Percentiles rank a stretch among this genome's conserved stretches.
Conservation (phyloP, 2,113 vertebrate genomes). For the Ranitomeya imitator region DNA sequence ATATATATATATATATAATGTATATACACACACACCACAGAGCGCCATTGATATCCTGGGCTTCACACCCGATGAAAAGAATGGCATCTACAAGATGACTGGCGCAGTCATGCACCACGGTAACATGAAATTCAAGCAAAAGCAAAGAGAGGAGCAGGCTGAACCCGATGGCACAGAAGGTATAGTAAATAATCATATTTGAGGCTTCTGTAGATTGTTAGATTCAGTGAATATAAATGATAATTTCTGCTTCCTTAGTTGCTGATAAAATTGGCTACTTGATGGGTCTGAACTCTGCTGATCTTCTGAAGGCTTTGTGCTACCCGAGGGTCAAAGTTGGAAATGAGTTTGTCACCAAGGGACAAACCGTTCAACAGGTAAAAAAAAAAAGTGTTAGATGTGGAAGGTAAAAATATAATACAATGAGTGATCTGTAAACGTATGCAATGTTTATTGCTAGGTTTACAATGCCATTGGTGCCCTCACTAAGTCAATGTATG, state of each 20-base stretch:
- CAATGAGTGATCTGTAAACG: too few relatives aligned
- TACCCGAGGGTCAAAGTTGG: conserved; percentile 72
- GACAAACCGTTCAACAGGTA: conserved; percentile 72
- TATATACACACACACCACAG: conserved; percentile 18
- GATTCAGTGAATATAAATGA: too few relatives aligned
- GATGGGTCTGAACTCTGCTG: conserved; percentile 72
- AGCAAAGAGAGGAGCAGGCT: conserved; percentile 67
- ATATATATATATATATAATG: too few relatives aligned
- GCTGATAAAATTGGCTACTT: conserved; percentile 71
- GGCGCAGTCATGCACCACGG: conserved; percentile 70
- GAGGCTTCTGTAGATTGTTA: neutral
- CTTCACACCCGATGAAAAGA: conserved; percentile 67
- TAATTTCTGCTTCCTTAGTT: conserved; percentile 56
- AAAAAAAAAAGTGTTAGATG: neutral
- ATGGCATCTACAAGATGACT: conserved; percentile 69
- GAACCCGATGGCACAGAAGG: conserved; percentile 69
- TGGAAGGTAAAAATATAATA: too few relatives aligned
- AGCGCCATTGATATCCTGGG: conserved; percentile 67
- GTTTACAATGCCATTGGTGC: conserved; percentile 80
- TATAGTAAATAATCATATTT: conserved; percentile 28
- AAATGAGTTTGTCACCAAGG: conserved; percentile 72
- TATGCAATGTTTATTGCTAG: conserved; percentile 60
- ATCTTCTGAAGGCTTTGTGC: conserved; percentile 68
- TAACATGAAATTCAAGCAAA: conserved; percentile 74
- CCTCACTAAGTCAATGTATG: conserved; percentile 82